A percentile compares a stretch with the other conserved stretches of the same genome.
Conservation (phyloP, 2,888 invertebrate species). For the Aphidius colemani region DNA sequence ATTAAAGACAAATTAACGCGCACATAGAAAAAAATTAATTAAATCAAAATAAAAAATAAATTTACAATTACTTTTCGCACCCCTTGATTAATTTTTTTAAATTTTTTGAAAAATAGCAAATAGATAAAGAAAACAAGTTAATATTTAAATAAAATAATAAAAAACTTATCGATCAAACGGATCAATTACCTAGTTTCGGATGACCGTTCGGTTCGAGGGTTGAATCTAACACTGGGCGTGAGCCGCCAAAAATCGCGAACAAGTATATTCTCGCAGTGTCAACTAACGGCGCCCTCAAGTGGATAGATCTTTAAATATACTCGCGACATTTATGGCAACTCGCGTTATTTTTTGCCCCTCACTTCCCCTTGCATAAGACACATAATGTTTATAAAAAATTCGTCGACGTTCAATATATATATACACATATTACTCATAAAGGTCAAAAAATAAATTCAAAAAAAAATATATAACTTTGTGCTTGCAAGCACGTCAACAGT, state of each 20-base stretch:
- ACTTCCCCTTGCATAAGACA: slow-evolving; percentile 28
- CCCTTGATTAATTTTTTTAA: not conserved
- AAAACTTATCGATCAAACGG: slow-evolving; percentile 20
- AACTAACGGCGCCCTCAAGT: slow-evolving; percentile 51
- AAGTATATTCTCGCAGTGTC: slow-evolving; percentile 53
- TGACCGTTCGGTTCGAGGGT: slow-evolving; percentile 60
- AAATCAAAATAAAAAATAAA: not conserved
- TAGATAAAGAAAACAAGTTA: not conserved
- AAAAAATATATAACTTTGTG: not conserved
- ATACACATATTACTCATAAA: not conserved
- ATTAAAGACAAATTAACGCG: not conserved
- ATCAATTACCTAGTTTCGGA: slow-evolving; percentile 58
- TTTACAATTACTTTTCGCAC: not conserved
- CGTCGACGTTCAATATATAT: not conserved
- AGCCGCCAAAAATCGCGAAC: slow-evolving; percentile 55
- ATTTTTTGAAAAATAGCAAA: not conserved
- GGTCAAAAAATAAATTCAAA: slow-evolving; percentile 5
- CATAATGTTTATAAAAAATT: slow-evolving; percentile 1
- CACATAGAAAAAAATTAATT: not conserved
- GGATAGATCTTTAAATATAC: slow-evolving; percentile 31
- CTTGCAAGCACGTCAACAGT: too few species aligned
- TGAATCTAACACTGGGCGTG: slow-evolving; percentile 58
- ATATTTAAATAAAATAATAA: not conserved
- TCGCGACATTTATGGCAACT: slow-evolving; percentile 59
- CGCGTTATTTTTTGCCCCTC: slow-evolving; percentile 41